Percentiles rank a stretch among this genome's conserved stretches.
phyloP scores from a whole-genome alignment of 2,113 vertebrate genomes.

The Cheilinus undulatus region DNA sequence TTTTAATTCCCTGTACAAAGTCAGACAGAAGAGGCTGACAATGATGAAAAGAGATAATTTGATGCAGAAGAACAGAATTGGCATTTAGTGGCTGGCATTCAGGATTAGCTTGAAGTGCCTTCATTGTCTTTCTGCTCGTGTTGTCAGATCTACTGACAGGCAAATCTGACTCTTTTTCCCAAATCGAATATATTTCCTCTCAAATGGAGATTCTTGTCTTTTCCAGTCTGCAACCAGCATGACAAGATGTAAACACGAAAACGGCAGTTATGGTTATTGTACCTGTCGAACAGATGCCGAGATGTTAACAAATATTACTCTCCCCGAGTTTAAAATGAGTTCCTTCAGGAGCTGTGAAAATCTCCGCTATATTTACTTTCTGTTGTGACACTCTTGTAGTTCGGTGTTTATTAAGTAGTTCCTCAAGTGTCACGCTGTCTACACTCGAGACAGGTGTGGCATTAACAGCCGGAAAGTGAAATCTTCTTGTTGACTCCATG shows the following conservation, averaged over 20 bases:
- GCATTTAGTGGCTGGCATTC: constrained; percentile 50
- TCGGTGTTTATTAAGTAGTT: constrained; percentile 7
- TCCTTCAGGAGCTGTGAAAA: constrained; percentile 4
- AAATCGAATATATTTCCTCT: constrained; percentile 30
- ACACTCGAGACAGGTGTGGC: neutral
- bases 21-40: constrained; percentile 15
- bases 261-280: constrained; percentile 31
- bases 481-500: constrained; percentile 15
- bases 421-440: constrained; percentile 16
- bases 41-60: constrained; percentile 34
- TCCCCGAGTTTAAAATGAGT: constrained; percentile 17
- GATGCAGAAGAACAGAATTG: constrained; percentile 37
- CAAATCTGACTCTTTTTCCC: constrained; percentile 30
- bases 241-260: constrained; percentile 47
- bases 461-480: constrained; percentile 9
- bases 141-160: constrained; percentile 46
- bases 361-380: constrained; percentile 3
- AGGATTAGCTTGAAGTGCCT: constrained; percentile 47
- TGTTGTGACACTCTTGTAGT: constrained; percentile 24
- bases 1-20: constrained; percentile 15
- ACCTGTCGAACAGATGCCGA: constrained; percentile 16
- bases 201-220: constrained; percentile 8
- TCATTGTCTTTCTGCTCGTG: constrained; percentile 46
- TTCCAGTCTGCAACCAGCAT: constrained; percentile 10
- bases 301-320: constrained; percentile 31